Evolutionary conservation across 2,797 vertebrate genomes (phyloP).

Genomic region (Poeciliopsis presidionis): DNA sequence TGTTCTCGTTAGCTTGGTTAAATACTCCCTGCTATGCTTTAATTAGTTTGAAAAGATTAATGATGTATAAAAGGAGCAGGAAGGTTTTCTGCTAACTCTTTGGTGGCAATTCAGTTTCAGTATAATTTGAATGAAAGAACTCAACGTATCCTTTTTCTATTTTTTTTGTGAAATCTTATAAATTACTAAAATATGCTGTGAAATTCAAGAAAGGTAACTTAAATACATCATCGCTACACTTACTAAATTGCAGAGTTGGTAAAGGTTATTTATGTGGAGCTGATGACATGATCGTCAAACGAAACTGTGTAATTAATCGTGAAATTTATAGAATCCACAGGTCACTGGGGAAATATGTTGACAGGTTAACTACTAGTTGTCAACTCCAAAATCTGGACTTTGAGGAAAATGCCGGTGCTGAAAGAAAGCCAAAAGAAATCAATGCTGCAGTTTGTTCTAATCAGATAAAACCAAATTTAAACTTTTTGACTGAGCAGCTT

Average conservation of each 20-base stretch:
- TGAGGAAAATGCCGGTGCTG: neutral
- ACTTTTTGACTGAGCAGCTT: neutral
- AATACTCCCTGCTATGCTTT: slow-evolving; percentile 78
- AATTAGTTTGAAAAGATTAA: slow-evolving; percentile 82
- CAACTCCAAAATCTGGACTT: neutral
- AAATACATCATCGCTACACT: neutral
- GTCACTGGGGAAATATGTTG: neutral
- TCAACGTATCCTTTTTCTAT: slow-evolving; percentile 5
- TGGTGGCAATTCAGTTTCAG: slow-evolving; percentile 26
- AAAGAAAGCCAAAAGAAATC: neutral
- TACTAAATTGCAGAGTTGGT: neutral
- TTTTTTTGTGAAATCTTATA: slow-evolving; percentile 4
- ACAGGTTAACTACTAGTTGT: neutral
- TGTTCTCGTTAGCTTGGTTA: slow-evolving; percentile 79
- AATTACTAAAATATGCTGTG: neutral
- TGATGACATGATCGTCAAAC: neutral
- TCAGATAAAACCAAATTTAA: neutral
- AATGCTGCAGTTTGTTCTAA: neutral
- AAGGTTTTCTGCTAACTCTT: slow-evolving; percentile 70
- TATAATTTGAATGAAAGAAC: slow-evolving; percentile 21
- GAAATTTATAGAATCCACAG: neutral
- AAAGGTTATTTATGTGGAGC: neutral
- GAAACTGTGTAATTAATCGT: neutral
- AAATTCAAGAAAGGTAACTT: neutral
- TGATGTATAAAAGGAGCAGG: slow-evolving; percentile 63